A percentile compares a stretch with the other conserved stretches of the same genome.
Conservation (phyloP, 2,113 vertebrate species). For the Cynoglossus semilaevis region DNA sequence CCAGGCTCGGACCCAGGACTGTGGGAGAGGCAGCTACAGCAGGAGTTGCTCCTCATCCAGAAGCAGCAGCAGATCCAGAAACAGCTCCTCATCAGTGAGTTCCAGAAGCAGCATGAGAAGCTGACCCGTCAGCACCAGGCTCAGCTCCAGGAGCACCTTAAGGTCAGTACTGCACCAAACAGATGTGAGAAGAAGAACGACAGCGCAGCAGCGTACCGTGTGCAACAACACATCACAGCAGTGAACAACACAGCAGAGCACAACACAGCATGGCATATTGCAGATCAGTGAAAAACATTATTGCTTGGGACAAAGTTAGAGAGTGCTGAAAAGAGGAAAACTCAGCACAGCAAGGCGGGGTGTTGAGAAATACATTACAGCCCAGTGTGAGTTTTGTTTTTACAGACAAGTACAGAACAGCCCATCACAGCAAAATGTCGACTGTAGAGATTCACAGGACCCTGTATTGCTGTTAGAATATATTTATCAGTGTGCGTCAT, state of each 20-base stretch:
- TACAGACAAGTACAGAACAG: slow-evolving; percentile 19
- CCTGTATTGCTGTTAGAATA: slow-evolving; percentile 11
- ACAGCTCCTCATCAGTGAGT: slow-evolving; percentile 95
- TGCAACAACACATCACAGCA: slow-evolving; percentile 15
- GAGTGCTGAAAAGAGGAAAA: slow-evolving; percentile 39
- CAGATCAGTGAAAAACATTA: slow-evolving; percentile 48
- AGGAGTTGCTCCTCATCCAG: slow-evolving; percentile 94
- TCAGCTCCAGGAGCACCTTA: slow-evolving; percentile 97
- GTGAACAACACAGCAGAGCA: slow-evolving; percentile 20
- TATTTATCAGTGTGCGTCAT: slow-evolving; percentile 25
- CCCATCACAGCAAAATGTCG: slow-evolving; percentile 28
- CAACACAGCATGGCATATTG: slow-evolving; percentile 34
- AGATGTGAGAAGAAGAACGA: slow-evolving; percentile 21
- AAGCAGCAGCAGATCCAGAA: slow-evolving; percentile 99
- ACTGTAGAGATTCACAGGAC: slow-evolving; percentile 26
- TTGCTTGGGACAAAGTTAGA: slow-evolving; percentile 26
- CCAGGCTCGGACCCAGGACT: slow-evolving; percentile 86
- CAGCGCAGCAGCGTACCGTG: slow-evolving; percentile 20
- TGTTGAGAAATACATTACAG: slow-evolving; percentile 35
- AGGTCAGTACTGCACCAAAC: slow-evolving; percentile 75
- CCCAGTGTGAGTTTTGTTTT: slow-evolving; percentile 35
- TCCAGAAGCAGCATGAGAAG: slow-evolving; percentile 98
- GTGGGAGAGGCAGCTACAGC: slow-evolving; percentile 93
- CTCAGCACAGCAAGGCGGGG: slow-evolving; percentile 29
- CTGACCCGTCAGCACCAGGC: slow-evolving; percentile 95